These are phyloP conservation scores for Mya arenaria DNA, from an alignment of 1,140 invertebrate genomes.

Conservation along the genomic window DNA sequence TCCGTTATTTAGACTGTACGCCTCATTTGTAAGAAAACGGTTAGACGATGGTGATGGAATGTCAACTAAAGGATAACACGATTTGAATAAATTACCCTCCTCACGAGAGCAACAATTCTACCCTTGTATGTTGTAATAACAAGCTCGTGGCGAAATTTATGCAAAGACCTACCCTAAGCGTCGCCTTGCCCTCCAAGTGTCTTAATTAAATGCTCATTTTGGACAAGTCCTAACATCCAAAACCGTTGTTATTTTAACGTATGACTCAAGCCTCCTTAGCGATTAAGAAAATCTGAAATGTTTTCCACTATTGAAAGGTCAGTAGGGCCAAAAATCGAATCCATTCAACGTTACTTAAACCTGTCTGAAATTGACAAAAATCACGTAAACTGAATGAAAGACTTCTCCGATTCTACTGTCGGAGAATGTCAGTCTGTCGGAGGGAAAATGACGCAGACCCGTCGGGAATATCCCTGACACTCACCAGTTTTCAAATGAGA, in stretches of 20 bases:
- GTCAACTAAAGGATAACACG: neutral
- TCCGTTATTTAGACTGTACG: constrained; percentile 16
- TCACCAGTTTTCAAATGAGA: no score
- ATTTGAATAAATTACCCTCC: constrained; percentile 43
- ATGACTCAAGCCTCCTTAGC: neutral
- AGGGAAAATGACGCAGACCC: no score
- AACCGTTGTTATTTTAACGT: neutral
- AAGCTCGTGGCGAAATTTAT: constrained; percentile 6
- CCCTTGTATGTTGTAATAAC: constrained; percentile 19
- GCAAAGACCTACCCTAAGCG: constrained; percentile 5
- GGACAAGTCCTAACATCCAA: constrained; percentile 5
- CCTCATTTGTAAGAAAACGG: constrained; percentile 19
- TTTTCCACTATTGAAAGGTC: no score
- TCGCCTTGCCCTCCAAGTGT: neutral
- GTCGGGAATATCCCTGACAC: no score
- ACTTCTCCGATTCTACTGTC: no score
- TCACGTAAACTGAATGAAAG: no score
- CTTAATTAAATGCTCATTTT: constrained; percentile 35
- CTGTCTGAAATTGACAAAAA: no score
- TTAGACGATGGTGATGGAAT: constrained; percentile 11
- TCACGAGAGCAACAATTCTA: constrained; percentile 13
- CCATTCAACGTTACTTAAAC: no score
- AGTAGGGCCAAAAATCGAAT: no score
- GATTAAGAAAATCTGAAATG: no score
- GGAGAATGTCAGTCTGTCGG: no score